Evolutionary conservation across 2,888 invertebrate species (phyloP).

Genomic region (Sicus ferrugineus): DNA sequence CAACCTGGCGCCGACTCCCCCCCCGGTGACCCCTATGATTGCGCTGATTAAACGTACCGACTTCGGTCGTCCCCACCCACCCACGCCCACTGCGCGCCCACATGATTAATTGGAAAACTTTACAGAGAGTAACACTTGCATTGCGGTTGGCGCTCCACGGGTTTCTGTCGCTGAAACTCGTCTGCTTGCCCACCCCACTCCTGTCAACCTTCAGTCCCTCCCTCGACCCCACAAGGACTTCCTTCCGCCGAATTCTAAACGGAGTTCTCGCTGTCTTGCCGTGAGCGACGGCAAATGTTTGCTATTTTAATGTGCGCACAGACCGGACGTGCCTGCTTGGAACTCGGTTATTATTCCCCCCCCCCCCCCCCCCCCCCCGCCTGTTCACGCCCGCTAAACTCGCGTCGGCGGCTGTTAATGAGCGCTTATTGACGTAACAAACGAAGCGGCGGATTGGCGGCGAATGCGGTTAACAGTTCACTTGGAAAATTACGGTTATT

Average conservation of each 20-base stretch:
- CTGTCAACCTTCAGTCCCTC: neutral
- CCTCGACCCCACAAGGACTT: neutral
- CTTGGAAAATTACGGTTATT: neutral
- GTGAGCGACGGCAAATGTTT: conserved; percentile 1
- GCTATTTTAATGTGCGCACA: conserved; percentile 6
- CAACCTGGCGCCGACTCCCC: neutral
- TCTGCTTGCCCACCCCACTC: neutral
- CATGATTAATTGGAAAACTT: conserved; percentile 40
- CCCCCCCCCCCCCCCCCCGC: neutral
- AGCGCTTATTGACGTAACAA: neutral
- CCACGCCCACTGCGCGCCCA: conserved; percentile 28
- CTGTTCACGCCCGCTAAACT: neutral
- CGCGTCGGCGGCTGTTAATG: neutral
- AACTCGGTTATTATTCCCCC: neutral
- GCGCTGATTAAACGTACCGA: neutral
- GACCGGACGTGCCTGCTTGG: conserved; percentile 2
- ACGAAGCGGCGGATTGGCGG: neutral
- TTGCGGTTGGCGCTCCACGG: no score
- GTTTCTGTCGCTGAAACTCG: neutral
- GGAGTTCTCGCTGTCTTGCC: neutral
- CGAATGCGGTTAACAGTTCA: neutral
- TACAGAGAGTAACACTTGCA: neutral
- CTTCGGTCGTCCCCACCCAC: neutral
- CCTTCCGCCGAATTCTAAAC: neutral
- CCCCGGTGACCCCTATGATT: neutral